Conservation (phyloP, 2,113 vertebrate species). For the Aptenodytes forsteri region DNA sequence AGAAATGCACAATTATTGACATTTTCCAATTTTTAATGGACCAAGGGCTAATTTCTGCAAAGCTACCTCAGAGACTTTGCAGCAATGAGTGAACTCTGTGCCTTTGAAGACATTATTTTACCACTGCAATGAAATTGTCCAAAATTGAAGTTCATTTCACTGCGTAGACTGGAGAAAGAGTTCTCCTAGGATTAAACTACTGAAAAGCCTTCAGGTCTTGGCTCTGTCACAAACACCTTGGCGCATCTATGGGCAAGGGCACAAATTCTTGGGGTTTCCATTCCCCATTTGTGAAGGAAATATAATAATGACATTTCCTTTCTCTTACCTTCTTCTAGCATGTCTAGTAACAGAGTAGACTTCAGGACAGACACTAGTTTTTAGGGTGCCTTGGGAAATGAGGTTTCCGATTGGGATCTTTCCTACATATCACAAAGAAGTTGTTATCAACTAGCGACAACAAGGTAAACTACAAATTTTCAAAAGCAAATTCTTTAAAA, state of each 20-base stretch:
- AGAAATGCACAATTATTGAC: background rate
- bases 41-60: background rate
- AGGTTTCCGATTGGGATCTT: background rate
- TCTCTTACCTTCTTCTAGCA: background rate
- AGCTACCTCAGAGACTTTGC: too few relatives aligned
- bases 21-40: background rate
- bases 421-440: background rate
- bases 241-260: background rate
- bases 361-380: background rate
- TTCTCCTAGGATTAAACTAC: background rate
- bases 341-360: rapidly evolving
- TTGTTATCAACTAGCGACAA: background rate
- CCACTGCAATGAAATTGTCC: background rate
- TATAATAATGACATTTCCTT: background rate
- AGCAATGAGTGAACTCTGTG: background rate
- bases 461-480: background rate
- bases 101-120: background rate
- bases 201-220: background rate
- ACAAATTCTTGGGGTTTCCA: background rate
- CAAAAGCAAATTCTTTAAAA: background rate
- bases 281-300: background rate
- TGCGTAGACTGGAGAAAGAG: background rate
- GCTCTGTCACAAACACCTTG: background rate
- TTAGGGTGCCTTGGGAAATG: background rate
- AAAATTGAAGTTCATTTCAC: background rate